Conservation (phyloP, 1,140 invertebrate species). For the Anthonomus grandis region DNA sequence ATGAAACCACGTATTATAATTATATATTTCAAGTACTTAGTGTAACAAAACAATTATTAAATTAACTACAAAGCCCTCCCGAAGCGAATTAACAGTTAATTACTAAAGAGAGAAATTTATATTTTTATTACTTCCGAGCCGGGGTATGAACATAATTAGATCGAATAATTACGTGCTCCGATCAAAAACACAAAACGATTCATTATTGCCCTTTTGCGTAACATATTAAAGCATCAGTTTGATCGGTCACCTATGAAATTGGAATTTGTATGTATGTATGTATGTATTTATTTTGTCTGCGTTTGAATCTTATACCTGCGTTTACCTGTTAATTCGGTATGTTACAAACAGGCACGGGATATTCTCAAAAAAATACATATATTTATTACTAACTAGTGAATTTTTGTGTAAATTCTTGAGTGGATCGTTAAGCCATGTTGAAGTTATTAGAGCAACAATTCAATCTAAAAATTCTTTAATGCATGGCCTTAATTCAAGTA, state of each 20-base stretch:
- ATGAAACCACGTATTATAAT: no score
- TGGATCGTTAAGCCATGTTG: no score
- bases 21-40: no score
- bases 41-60: no score
- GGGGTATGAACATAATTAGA: slow-evolving; percentile 2
- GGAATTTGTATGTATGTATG: slow-evolving; percentile 3
- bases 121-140: not conserved
- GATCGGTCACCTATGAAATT: slow-evolving; percentile 14
- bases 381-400: not conserved
- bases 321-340: not conserved
- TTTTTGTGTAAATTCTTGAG: no score
- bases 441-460: no score
- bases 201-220: slow-evolving; percentile 1
- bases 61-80: no score
- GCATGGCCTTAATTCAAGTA: no score
- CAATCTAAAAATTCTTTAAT: no score
- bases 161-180: slow-evolving; percentile 1
- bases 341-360: not conserved
- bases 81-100: no score
- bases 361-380: not conserved
- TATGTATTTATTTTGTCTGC: slow-evolving; percentile 6
- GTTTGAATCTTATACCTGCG: slow-evolving; percentile 1
- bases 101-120: not conserved
- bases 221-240: slow-evolving; percentile 4
- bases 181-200: slow-evolving; percentile 10